Conservation (phyloP, 2,797 vertebrate species). For the Numenius phaeopus region DNA sequence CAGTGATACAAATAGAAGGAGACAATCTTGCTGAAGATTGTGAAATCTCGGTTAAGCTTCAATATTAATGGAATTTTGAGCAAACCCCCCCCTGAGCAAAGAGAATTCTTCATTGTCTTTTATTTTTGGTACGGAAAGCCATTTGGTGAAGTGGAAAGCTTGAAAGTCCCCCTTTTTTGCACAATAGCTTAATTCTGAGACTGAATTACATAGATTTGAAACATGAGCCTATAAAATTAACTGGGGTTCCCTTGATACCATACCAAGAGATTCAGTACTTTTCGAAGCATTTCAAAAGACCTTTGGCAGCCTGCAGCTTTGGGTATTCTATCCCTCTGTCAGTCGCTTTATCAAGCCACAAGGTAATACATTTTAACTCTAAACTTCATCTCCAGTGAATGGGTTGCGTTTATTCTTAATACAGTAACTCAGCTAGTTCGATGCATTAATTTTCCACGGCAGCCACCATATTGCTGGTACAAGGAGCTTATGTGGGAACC, state of each 20-base stretch:
- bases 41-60: conserved; percentile 17
- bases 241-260: background rate
- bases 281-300: background rate
- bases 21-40: background rate
- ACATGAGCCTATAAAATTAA: conserved; percentile 8
- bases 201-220: conserved; percentile 3
- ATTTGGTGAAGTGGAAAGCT: conserved; percentile 4
- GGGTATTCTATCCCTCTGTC: background rate
- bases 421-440: background rate
- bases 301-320: conserved; percentile 14
- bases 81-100: background rate
- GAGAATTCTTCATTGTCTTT: background rate
- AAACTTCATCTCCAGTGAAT: background rate
- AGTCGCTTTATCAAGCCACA: background rate
- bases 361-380: background rate
- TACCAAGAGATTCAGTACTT: background rate
- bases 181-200: background rate
- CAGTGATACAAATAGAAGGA: background rate
- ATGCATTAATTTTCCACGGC: background rate
- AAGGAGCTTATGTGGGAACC: background rate
- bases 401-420: background rate
- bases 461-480: background rate
- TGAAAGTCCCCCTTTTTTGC: background rate
- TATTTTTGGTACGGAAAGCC: background rate
- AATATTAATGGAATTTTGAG: conserved; percentile 44